A percentile compares a stretch with the other conserved stretches of the same genome.
Evolutionary conservation across 2,113 vertebrate genomes (phyloP).

Genomic region (Agelaius phoeniceus): DNA sequence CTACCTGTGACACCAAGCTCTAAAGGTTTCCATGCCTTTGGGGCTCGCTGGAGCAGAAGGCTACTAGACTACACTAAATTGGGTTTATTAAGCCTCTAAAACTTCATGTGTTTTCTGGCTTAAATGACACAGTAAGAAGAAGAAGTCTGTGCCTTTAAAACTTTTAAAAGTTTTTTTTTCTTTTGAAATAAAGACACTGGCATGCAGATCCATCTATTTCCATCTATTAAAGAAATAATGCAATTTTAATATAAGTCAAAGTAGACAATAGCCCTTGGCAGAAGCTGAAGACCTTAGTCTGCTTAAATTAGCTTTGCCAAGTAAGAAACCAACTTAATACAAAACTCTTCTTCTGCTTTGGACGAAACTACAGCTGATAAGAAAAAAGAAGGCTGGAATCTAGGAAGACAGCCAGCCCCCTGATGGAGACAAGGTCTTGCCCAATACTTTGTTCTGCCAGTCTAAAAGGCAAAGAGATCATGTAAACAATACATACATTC

Average conservation of each 20-base stretch:
- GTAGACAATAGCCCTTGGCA: neutral
- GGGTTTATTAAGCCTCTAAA: neutral
- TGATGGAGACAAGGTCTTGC: neutral
- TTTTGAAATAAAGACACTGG: neutral
- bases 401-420: neutral
- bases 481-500: neutral
- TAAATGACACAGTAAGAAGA: neutral
- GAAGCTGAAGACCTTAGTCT: neutral
- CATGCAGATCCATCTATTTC: neutral
- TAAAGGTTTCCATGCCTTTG: neutral
- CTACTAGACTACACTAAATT: neutral
- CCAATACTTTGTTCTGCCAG: neutral
- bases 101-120: neutral
- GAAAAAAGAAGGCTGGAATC: neutral
- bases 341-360: neutral
- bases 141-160: neutral
- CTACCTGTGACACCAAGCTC: neutral
- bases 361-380: neutral
- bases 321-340: neutral
- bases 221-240: neutral
- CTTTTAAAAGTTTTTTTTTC: neutral
- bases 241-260: neutral
- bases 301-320: neutral
- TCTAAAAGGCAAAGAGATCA: neutral
- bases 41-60: neutral